These are phyloP conservation scores for Panurus biarmicus DNA, from an alignment of 2,113 vertebrate species.

Conservation along the genomic window DNA sequence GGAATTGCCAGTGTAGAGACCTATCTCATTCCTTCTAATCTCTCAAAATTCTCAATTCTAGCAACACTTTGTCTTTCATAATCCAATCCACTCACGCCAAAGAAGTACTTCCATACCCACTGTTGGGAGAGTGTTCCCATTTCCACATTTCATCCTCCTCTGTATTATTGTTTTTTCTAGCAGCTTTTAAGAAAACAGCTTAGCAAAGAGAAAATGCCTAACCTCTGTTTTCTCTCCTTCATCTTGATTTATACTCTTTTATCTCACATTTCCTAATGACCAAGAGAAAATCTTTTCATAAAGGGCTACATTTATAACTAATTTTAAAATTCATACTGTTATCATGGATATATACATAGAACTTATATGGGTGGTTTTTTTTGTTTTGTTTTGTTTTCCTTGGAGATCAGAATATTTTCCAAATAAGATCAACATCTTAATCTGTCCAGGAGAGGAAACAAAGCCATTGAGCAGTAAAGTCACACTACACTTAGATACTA, in stretches of 20 bases:
- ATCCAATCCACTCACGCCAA: accelerated
- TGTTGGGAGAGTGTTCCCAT: accelerated
- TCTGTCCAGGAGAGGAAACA: not conserved
- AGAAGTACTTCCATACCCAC: not conserved
- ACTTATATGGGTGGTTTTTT: accelerated
- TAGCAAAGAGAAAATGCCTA: not conserved
- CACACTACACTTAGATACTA: not conserved
- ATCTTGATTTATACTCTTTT: not conserved
- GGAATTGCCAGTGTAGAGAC: not conserved
- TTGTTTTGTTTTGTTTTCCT: not conserved
- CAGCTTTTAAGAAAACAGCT: not conserved
- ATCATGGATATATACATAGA: not conserved
- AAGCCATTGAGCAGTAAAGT: not conserved
- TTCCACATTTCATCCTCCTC: not conserved
- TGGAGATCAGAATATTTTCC: not conserved
- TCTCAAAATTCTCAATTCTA: not conserved
- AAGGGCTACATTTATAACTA: not conserved
- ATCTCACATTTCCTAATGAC: not conserved
- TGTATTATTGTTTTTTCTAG: not conserved
- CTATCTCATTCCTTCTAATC: not conserved
- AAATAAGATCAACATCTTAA: not conserved
- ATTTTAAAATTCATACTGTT: not conserved
- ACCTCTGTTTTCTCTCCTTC: not conserved
- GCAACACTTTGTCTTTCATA: not conserved
- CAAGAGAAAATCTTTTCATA: not conserved